These are phyloP conservation scores for Ammodytes dubius DNA, from an alignment of 2,113 vertebrate species.

Conservation along the genomic window DNA sequence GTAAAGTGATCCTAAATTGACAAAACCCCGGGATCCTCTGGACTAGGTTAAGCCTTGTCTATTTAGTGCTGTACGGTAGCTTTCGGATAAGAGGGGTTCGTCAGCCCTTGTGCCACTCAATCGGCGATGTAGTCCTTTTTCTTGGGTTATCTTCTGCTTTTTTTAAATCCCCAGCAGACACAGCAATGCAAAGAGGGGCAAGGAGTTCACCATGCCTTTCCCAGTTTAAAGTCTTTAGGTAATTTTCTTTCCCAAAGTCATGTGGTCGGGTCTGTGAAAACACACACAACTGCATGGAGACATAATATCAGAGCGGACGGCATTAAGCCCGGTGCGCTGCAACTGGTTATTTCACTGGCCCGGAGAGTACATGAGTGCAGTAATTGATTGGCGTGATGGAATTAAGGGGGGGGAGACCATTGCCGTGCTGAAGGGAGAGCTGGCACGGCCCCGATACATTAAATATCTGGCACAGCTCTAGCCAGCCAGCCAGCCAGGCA, in stretches of 20 bases:
- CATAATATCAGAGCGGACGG: constrained; percentile 45
- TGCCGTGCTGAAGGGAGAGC: constrained; percentile 56
- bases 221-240: constrained; percentile 57
- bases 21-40: constrained; percentile 75
- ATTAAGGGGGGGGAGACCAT: constrained; percentile 62
- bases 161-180: constrained; percentile 65
- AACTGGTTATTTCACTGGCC: constrained; percentile 62
- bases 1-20: constrained; percentile 80
- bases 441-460: constrained; percentile 67
- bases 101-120: constrained; percentile 61
- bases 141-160: constrained; percentile 59
- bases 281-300: constrained; percentile 10
- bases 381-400: constrained; percentile 78
- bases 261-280: constrained; percentile 49
- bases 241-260: constrained; percentile 57
- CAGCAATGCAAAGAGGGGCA: constrained; percentile 59
- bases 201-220: constrained; percentile 48
- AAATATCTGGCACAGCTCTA: constrained; percentile 67
- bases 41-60: constrained; percentile 78
- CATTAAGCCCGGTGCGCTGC: constrained; percentile 49
- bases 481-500: constrained; percentile 61
- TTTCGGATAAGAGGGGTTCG: constrained; percentile 63
- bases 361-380: constrained; percentile 46
- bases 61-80: constrained; percentile 66
- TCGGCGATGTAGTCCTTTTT: constrained; percentile 43